These are phyloP conservation scores for Drosophila melanogaster DNA, from an alignment of 1,140 invertebrate species.

Conservation along the genomic window DNA sequence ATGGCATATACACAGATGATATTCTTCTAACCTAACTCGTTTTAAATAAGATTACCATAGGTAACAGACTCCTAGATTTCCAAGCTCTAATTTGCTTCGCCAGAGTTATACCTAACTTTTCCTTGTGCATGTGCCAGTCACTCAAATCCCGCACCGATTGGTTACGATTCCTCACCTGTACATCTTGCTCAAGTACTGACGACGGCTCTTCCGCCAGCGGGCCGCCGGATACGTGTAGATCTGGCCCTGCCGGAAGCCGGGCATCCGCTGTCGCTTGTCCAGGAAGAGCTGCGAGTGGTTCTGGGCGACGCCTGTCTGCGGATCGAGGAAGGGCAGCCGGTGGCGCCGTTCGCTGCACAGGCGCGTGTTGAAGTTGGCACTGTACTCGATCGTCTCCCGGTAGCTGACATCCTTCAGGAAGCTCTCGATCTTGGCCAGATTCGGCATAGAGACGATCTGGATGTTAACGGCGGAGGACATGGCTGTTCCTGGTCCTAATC, in stretches of 20 bases:
- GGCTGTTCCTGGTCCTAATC: constrained; percentile 5
- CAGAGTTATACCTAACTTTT: too few relatives aligned
- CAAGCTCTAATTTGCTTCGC: too few relatives aligned
- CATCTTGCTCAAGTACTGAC: constrained; percentile 84
- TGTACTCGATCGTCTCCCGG: constrained; percentile 96
- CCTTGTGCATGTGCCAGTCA: too few relatives aligned
- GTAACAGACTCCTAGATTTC: too few relatives aligned
- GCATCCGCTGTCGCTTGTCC: constrained; percentile 94
- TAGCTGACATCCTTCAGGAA: constrained; percentile 95
- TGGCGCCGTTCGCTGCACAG: constrained; percentile 95
- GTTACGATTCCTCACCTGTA: constrained; percentile 62
- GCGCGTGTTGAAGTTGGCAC: constrained; percentile 96
- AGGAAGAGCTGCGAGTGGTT: constrained; percentile 97
- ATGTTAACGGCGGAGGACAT: constrained; percentile 86
- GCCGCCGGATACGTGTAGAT: constrained; percentile 95
- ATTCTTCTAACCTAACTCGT: too few relatives aligned
- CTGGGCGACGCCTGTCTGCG: constrained; percentile 97
- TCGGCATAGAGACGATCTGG: constrained; percentile 89
- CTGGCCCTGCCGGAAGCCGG: constrained; percentile 94
- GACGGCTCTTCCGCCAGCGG: constrained; percentile 81
- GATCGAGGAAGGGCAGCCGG: constrained; percentile 97
- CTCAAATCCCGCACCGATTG: too few relatives aligned
- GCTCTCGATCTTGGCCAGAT: constrained; percentile 92
- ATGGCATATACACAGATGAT: too few relatives aligned
- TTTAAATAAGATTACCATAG: too few relatives aligned